Evolutionary conservation across 2,888 invertebrate species (phyloP), one percentile per base, ranked within the genome.

Genomic region (Thereva unica): DNA sequence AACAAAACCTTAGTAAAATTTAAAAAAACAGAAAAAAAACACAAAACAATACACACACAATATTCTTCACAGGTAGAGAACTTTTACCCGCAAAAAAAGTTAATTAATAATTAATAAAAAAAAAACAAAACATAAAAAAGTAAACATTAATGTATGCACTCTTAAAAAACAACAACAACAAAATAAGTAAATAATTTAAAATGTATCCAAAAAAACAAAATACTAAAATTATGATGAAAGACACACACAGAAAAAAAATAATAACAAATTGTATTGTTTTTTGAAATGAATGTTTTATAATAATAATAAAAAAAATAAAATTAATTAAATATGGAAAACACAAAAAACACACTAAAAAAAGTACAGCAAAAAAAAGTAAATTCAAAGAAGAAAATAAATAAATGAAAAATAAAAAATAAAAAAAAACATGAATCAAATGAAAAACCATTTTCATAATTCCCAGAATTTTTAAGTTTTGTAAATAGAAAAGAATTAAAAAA

Each of bases 401-500:
- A 59, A 34, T 37, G 7, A 59, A 61, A 61, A 61, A 40, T 40
- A 50, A 10, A 47, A 47, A 47, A 59, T 2, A 61, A 40, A 23
- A 50, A 10, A 47, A 47, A 47, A 59, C 23, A 23, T 23, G 23
- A 23, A 23, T 23, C 23, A 59, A 61, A 61, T 61, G 61, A 50
- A 61, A 61, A 50, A 40, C 61, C 49, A 50, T 61, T 61, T 59
- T 61, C 50, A 61, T 61, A 61, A 61, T 61, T 50, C 61, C 50
- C 50, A 45, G 50, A 23, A 57, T 49, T 50, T 61, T 61, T 40
- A 61, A 41, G 38, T 61, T 59, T 61, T 61, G 50, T 50, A 61
- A 23, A 61, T 50, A 61, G 41, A 45, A 59, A 50, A 50, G 49
- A 61, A 41, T 40, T 50, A 50, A 12, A 61, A 61, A 50, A 50